Evolutionary conservation across 2,797 vertebrate species (phyloP), one percentile per base, ranked within the genome.

Genomic region (Smutsia gigantea): DNA sequence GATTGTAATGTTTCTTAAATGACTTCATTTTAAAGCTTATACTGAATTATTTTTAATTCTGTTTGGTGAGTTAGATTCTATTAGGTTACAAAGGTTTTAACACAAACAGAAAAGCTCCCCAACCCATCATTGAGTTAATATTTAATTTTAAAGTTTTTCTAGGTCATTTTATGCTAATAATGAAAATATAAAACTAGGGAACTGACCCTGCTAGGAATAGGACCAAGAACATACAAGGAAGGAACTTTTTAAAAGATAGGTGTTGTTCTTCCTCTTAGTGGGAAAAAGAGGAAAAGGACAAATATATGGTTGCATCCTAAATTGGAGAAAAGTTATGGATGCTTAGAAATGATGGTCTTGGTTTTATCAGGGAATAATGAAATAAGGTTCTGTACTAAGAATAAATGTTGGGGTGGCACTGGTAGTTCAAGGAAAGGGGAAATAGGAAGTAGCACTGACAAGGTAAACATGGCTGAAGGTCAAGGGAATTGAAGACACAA

Each of bases 21-120:
- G 3, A 51, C 39, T 94, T 93, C 69, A 78, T 78, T 82, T 79
- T 81, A 59, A 95, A 51, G 94, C 0, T 55, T 63, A n/a, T 49
- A 51, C 42, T 95, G 51, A 91, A 39, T 63, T 84, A 53, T 37
- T 96, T 88, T 77, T n/a, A 37, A 57, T 69, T 92, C 37, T 72
- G 23, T 34, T 82, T 51, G 29, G 69, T 68, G 68, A 88, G 55
- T 82, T 78, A 37, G n/a, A 74, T 61, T 27, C 71, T 92, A 5
- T 55, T 66, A 71, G 3, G 11, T 83, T 87, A 57, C 29, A 90
- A 83, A 96, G 7, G 18, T 77, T 91, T 95, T 81, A 49, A 74
- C 18, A 79, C 17, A 68, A 27, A 57, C 6, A 72, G 55, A 72
- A 27, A 82, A 39, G 29, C n/a, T 83, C 37, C 7, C n/a, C 29